Conservation (phyloP, 2,797 vertebrate genomes). For the Melanitta fusca region DNA sequence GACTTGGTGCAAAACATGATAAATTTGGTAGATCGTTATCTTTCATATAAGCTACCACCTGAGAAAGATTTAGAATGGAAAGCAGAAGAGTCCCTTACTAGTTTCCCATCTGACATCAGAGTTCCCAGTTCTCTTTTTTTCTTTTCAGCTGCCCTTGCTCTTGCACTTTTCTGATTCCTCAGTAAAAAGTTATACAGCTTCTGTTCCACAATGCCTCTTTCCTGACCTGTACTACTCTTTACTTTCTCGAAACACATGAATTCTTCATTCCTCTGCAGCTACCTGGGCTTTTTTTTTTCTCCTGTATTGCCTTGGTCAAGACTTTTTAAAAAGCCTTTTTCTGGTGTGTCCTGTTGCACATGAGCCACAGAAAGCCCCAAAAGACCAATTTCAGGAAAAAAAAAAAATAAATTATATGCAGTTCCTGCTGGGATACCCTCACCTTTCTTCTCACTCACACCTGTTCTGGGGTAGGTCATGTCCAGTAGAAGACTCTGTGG, state of each 20-base stretch:
- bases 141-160: not conserved
- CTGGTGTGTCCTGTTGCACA: not conserved
- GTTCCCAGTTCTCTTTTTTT: not conserved
- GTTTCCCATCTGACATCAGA: not conserved
- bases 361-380: not conserved
- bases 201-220: no score
- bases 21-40: not conserved
- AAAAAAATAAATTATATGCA: no score
- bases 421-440: not conserved
- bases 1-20: not conserved
- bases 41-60: not conserved
- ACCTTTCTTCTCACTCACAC: no score
- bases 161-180: not conserved
- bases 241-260: not conserved
- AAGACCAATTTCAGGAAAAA: not conserved
- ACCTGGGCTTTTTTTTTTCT: not conserved
- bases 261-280: not conserved
- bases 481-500: not conserved
- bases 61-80: not conserved
- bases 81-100: not conserved
- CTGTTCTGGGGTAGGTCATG: not conserved
- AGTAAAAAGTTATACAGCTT: not conserved
- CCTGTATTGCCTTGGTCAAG: not conserved
- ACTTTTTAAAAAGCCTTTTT: not conserved
- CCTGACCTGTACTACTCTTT: not conserved